These are phyloP conservation scores for Brevimyrus niger DNA, from an alignment of 2,113 vertebrate species.

Conservation along the genomic window DNA sequence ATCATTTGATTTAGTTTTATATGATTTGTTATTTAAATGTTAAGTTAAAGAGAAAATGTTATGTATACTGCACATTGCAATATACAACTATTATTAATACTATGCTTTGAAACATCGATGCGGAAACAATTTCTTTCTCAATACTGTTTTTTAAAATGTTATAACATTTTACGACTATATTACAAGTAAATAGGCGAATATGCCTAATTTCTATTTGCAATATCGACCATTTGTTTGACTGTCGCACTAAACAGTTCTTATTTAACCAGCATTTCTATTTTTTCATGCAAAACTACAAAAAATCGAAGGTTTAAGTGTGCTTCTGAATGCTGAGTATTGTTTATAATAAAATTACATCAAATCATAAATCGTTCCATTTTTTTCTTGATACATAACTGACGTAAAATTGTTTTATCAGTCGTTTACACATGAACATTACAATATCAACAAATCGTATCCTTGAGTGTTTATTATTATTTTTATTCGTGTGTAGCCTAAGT, in stretches of 20 bases:
- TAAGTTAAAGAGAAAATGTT: background rate
- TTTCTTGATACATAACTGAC: background rate
- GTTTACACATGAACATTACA: background rate
- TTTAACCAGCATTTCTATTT: constrained; percentile 3
- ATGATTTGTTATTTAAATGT: background rate
- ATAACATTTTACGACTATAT: background rate
- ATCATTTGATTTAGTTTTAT: background rate
- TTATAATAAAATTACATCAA: constrained; percentile 15
- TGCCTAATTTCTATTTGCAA: background rate
- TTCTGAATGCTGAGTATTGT: constrained; percentile 22
- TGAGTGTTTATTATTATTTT: background rate
- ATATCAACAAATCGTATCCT: background rate
- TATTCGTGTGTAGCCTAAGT: background rate
- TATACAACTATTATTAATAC: background rate
- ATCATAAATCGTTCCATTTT: background rate
- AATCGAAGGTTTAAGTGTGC: background rate
- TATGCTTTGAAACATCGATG: background rate
- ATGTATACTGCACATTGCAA: background rate
- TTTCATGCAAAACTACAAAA: background rate
- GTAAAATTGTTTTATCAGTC: background rate
- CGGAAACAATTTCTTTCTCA: background rate
- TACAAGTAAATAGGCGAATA: background rate
- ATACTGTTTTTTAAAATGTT: constrained; percentile 12
- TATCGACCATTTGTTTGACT: background rate
- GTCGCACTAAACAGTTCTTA: constrained; percentile 8